Evolutionary conservation across 1,140 invertebrate genomes (phyloP), one percentile per base, ranked within the genome.

Genomic region (Penaeus indicus): DNA sequence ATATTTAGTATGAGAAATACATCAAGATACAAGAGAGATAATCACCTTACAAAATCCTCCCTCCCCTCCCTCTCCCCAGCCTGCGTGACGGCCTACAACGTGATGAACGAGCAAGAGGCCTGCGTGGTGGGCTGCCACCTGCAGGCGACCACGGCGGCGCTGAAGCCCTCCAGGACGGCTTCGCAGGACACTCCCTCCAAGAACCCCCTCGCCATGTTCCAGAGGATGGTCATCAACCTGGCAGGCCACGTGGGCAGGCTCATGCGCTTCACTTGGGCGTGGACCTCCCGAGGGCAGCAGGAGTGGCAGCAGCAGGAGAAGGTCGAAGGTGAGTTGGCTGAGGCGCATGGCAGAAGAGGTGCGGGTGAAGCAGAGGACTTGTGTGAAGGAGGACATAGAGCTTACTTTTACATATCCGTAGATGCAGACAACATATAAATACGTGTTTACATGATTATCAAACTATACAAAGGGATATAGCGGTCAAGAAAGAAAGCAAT

Each of bases 71-170:
- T 75, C n/a, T 22, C 32, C 54, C 0, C 86, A 90, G 90, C 90
- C n/a, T 90, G 90, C 27, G 72, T 69, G 63, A 88, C 85, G 69
- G 90, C 90, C 63, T 90, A 88, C 86, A 54, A 79, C 25, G 60
- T 84, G 42, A 32, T 63, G 27, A 80, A 78, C 27, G 90, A 90
- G 72, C 90, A 80, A 10, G 85, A 85, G 27, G 85, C 90, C 7
- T 90, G 90, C 60, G 72, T 85, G 61, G 90, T 85, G 42, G 90
- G 90, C 18, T 90, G 90, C 69, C 90, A 88, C 63, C 62, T 88
- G 11, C 90, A 90, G 69, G 90, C 90, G 0, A 62, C 86, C 64
- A 88, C 90, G 3, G 84, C 90, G 4, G 84, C 90, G 54, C 54
- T 54, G 54, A 32, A 82, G 63, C 25, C 25, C 18, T 21, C 86